A percentile compares a stretch with the other conserved stretches of the same genome.
These are phyloP conservation scores for Silurus glanis DNA, from an alignment of 2,113 vertebrate species.

Conservation along the genomic window DNA sequence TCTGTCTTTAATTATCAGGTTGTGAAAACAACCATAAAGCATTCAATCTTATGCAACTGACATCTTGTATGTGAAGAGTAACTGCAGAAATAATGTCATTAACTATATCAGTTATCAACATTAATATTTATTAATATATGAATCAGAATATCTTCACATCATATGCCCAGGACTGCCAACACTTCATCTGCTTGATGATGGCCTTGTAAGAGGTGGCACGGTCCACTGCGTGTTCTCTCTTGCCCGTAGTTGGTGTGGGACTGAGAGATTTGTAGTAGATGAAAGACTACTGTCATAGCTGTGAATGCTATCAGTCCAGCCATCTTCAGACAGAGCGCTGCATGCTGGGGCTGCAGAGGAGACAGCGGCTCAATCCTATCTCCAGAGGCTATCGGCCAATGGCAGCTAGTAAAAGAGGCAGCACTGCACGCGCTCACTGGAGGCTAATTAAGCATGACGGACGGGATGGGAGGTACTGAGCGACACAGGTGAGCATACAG, in stretches of 20 bases:
- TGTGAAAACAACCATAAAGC: constrained; percentile 19
- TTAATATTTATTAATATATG: background rate
- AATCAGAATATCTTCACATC: background rate
- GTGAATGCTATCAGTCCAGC: constrained; percentile 73
- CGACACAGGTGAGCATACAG: constrained; percentile 75
- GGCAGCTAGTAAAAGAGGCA: constrained; percentile 50
- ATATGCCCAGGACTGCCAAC: background rate
- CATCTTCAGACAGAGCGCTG: constrained; percentile 73
- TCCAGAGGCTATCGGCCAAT: constrained; percentile 68
- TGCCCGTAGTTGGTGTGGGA: constrained; percentile 39
- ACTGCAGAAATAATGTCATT: background rate
- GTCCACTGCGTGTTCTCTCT: constrained; percentile 39
- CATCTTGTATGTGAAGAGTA: background rate
- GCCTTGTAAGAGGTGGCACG: constrained; percentile 27
- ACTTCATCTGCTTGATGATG: constrained; percentile 16
- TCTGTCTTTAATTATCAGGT: constrained; percentile 17
- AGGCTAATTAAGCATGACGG: constrained; percentile 71
- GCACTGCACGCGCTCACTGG: constrained; percentile 57
- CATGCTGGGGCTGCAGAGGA: constrained; percentile 58
- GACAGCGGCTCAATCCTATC: constrained; percentile 68
- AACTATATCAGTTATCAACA: background rate
- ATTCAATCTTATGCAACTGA: background rate
- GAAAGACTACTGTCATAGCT: constrained; percentile 56
- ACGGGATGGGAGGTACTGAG: constrained; percentile 62
- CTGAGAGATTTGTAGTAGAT: constrained; percentile 53